phyloP scores from a whole-genome alignment of 2,888 invertebrate genomes.

The Desoria tigrina region DNA sequence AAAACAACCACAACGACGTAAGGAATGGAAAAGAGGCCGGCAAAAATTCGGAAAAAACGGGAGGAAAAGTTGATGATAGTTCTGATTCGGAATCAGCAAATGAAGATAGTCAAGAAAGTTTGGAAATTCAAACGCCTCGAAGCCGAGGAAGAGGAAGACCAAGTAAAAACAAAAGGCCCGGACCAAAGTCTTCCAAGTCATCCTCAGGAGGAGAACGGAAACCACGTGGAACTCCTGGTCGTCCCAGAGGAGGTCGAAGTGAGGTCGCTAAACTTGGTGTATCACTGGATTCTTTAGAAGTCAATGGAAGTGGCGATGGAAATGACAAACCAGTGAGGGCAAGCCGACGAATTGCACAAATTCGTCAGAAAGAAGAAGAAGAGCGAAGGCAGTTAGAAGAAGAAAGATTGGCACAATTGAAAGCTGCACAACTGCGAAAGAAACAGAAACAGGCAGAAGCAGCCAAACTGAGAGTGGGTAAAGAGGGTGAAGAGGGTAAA shows the following conservation, averaged over 20 bases:
- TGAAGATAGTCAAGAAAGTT: constrained; percentile 58
- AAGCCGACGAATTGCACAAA: constrained; percentile 81
- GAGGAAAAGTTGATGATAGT: constrained; percentile 41
- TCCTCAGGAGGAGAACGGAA: constrained; percentile 31
- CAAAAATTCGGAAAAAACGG: constrained; percentile 31
- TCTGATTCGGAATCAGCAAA: constrained; percentile 36
- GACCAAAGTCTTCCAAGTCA: constrained; percentile 21
- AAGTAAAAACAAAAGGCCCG: constrained; percentile 50
- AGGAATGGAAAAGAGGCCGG: constrained; percentile 10
- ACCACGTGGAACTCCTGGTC: not conserved
- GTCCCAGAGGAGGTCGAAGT: constrained; percentile 37
- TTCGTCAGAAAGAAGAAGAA: constrained; percentile 83
- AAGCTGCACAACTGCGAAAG: constrained; percentile 60
- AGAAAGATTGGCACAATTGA: constrained; percentile 68
- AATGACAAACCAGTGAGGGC: constrained; percentile 67
- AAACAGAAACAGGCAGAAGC: constrained; percentile 51
- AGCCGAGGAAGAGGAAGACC: constrained; percentile 40
- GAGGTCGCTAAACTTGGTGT: constrained; percentile 50
- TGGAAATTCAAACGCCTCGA: constrained; percentile 57
- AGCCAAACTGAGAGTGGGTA: constrained; percentile 24
- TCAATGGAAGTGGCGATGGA: constrained; percentile 28
- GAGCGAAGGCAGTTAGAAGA: constrained; percentile 74
- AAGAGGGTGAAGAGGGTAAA: constrained; percentile 10
- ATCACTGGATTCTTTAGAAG: constrained; percentile 53
- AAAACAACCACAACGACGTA: constrained; percentile 3